Evolutionary conservation across 2,888 invertebrate genomes (phyloP).

Genomic region (Bugulina stolonifera): DNA sequence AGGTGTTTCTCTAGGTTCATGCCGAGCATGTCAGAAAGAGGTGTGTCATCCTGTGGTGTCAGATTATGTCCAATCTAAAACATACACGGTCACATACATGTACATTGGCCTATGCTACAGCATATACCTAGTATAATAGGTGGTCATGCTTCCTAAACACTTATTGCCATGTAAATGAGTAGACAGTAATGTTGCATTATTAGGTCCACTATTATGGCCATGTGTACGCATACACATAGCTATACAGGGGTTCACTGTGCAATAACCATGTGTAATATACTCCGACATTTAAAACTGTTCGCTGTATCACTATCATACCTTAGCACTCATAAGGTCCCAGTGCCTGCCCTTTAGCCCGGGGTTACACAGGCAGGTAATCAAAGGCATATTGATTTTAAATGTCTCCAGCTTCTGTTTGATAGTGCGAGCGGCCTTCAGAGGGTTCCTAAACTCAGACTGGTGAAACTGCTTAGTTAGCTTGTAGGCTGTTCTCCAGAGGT

Average conservation of each 20-base stretch:
- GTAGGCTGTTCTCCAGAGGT: slow-evolving; percentile 51
- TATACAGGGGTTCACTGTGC: too few relatives aligned
- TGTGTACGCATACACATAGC: too few relatives aligned
- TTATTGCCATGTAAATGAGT: too few relatives aligned
- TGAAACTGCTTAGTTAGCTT: slow-evolving; percentile 49
- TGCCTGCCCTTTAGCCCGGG: slow-evolving; percentile 51
- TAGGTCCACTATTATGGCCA: too few relatives aligned
- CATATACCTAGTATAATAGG: too few relatives aligned
- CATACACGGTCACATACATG: too few relatives aligned
- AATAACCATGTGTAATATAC: too few relatives aligned
- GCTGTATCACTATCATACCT: too few relatives aligned
- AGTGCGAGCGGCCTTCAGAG: slow-evolving; percentile 45
- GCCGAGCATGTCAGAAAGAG: slow-evolving; percentile 46
- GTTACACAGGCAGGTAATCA: slow-evolving; percentile 49
- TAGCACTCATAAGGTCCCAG: slow-evolving; percentile 50
- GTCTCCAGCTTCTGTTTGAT: slow-evolving; percentile 51
- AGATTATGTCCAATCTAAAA: slow-evolving; percentile 45
- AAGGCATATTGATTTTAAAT: slow-evolving; percentile 51
- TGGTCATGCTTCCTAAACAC: too few relatives aligned
- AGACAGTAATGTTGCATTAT: too few relatives aligned
- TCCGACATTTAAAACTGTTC: too few relatives aligned
- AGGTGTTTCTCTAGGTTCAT: slow-evolving; percentile 49
- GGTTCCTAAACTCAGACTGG: slow-evolving; percentile 47
- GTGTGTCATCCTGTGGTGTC: slow-evolving; percentile 44
- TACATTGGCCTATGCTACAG: too few relatives aligned